Conservation (phyloP, 2,797 vertebrate species). For the Acrossocheilus fasciatus region DNA sequence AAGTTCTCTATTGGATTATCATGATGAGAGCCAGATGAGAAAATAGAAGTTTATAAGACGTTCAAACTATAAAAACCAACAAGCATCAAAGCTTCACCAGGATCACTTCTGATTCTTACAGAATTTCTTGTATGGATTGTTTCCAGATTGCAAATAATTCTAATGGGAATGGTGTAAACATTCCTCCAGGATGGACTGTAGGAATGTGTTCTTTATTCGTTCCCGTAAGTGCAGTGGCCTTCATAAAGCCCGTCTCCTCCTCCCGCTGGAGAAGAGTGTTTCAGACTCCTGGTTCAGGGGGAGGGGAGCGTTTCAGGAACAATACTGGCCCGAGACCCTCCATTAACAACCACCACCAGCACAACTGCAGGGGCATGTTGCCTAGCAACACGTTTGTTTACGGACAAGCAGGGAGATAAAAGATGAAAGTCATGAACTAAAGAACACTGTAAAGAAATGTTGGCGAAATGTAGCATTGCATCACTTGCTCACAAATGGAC, state of each 20-base stretch:
- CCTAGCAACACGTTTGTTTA: slow-evolving; percentile 59
- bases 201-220: slow-evolving; percentile 15
- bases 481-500: not conserved
- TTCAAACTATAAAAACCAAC: not conserved
- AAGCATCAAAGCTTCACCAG: not conserved
- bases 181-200: not conserved
- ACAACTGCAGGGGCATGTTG: slow-evolving; percentile 24
- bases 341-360: slow-evolving; percentile 10
- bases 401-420: slow-evolving; percentile 47
- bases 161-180: not conserved
- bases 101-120: not conserved
- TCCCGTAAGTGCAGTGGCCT: slow-evolving; percentile 15
- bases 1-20: not conserved
- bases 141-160: not conserved
- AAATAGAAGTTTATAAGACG: not conserved
- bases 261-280: not conserved
- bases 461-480: not conserved
- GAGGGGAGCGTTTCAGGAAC: slow-evolving; percentile 41
- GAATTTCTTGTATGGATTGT: not conserved
- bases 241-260: slow-evolving; percentile 10
- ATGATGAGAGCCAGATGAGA: not conserved
- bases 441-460: not conserved
- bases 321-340: slow-evolving; percentile 54
- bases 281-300: slow-evolving; percentile 9
- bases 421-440: not conserved